A percentile compares a stretch with the other conserved stretches of the same genome.
These are phyloP conservation scores for Brachypalpus laphriformis DNA, from an alignment of 2,888 invertebrate genomes.

Conservation along the genomic window DNA sequence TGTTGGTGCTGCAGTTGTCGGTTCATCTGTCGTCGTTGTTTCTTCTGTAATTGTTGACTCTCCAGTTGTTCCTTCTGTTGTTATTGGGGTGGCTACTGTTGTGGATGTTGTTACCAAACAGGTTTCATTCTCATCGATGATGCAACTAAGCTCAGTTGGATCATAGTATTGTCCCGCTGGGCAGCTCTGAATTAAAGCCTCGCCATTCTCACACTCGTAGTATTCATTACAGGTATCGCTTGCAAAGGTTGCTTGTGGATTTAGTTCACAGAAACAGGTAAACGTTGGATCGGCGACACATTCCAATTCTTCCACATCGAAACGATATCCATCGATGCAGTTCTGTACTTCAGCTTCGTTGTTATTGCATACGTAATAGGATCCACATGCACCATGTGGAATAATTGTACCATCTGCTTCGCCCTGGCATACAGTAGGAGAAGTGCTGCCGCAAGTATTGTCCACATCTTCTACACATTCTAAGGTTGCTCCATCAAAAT, in stretches of 20 bases:
- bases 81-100: constrained; percentile 30
- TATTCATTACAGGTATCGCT: constrained; percentile 75
- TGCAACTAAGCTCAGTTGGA: constrained; percentile 61
- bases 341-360: not conserved
- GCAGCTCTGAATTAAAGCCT: constrained; percentile 75
- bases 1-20: not conserved
- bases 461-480: constrained; percentile 26
- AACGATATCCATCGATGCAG: constrained; percentile 39
- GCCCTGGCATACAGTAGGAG: not conserved
- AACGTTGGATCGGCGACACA: constrained; percentile 13
- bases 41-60: constrained; percentile 2
- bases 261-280: constrained; percentile 26
- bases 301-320: constrained; percentile 5
- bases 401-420: constrained; percentile 26
- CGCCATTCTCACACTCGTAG: constrained; percentile 74
- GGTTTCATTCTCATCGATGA: not conserved
- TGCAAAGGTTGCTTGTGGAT: not conserved
- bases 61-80: constrained; percentile 3
- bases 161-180: constrained; percentile 76
- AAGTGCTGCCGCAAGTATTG: constrained; percentile 9
- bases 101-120: constrained; percentile 58
- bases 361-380: constrained; percentile 35
- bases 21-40: not conserved
- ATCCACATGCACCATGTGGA: constrained; percentile 13
- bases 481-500: constrained; percentile 4